phyloP scores from a whole-genome alignment of 2,113 vertebrate genomes.

The Tragelaphus buxtoni region DNA sequence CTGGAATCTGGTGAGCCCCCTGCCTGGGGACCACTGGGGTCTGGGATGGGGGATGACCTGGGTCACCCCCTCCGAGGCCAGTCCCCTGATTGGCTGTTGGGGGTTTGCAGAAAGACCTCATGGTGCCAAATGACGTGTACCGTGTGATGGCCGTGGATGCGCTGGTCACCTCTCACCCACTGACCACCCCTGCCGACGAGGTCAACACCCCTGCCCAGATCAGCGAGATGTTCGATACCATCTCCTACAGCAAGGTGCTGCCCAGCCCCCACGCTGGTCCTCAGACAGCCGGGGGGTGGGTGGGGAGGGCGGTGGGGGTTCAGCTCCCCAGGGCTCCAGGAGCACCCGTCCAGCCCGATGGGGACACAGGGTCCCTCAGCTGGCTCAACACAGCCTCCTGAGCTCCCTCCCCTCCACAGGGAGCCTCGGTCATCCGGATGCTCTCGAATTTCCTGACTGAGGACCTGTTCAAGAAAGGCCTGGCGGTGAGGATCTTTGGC shows the following conservation, averaged over 20 bases:
- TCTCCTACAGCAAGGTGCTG: constrained; percentile 94
- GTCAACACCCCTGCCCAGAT: constrained; percentile 88
- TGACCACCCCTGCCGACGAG: constrained; percentile 84
- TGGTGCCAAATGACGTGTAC: constrained; percentile 86
- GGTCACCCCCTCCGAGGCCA: neutral
- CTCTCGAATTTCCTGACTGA: constrained; percentile 91
- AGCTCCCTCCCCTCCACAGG: constrained; percentile 76
- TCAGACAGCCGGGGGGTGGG: rapidly evolving
- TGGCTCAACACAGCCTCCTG: neutral
- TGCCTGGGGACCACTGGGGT: rapidly evolving
- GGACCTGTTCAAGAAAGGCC: constrained; percentile 84
- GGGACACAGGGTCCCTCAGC: neutral
- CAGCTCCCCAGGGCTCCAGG: rapidly evolving
- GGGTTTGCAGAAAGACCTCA: constrained; percentile 86
- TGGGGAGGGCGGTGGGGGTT: rapidly evolving
- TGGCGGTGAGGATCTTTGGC: constrained; percentile 83
- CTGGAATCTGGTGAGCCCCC: constrained; percentile 86
- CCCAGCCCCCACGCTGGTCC: rapidly evolving
- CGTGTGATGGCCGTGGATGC: constrained; percentile 87
- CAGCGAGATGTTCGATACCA: constrained; percentile 90
- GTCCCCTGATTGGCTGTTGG: neutral
- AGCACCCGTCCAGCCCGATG: rapidly evolving
- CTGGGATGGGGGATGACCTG: rapidly evolving
- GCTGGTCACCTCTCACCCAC: constrained; percentile 90
- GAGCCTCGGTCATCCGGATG: constrained; percentile 92